A percentile compares a stretch with the other conserved stretches of the same genome.
These are phyloP conservation scores for Adoxophyes honmai DNA, from an alignment of 1,140 invertebrate species.

Conservation along the genomic window DNA sequence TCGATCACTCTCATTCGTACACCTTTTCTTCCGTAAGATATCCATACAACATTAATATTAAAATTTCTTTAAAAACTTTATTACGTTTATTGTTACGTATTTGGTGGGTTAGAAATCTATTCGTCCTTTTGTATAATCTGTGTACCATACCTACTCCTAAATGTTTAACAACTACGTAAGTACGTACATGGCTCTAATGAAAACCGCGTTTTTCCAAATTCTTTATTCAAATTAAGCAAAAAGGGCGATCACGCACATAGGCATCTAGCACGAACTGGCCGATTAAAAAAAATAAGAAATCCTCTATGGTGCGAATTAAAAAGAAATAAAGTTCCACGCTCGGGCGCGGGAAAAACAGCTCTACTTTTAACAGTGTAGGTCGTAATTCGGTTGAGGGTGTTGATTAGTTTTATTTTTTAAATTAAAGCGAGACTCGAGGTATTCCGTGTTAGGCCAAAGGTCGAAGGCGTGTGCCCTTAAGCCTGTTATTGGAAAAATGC, in stretches of 20 bases:
- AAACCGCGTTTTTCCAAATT: neutral
- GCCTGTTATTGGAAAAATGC: conserved; percentile 15
- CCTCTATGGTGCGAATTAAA: conserved; percentile 4
- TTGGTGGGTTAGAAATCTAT: too few relatives aligned
- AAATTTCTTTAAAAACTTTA: too few relatives aligned
- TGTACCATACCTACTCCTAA: neutral
- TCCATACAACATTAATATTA: too few relatives aligned
- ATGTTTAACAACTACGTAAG: neutral
- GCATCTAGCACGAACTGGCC: conserved; percentile 11
- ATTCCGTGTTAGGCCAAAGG: conserved; percentile 50
- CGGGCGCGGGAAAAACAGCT: neutral
- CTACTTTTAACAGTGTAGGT: neutral
- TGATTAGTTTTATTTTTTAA: conserved; percentile 1
- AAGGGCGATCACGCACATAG: conserved; percentile 14
- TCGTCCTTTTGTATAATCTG: too few relatives aligned
- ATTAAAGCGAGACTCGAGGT: conserved; percentile 21
- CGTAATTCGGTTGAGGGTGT: neutral
- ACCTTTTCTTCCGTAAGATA: too few relatives aligned
- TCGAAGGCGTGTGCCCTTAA: conserved; percentile 22
- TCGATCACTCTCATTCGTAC: too few relatives aligned
- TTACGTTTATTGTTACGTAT: too few relatives aligned
- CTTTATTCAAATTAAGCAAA: conserved; percentile 11
- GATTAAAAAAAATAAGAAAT: conserved; percentile 15
- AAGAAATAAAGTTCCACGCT: neutral
- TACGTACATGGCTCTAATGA: neutral